phyloP scores from a whole-genome alignment of 2,113 vertebrate genomes.

The Marcusenius ussheri region DNA sequence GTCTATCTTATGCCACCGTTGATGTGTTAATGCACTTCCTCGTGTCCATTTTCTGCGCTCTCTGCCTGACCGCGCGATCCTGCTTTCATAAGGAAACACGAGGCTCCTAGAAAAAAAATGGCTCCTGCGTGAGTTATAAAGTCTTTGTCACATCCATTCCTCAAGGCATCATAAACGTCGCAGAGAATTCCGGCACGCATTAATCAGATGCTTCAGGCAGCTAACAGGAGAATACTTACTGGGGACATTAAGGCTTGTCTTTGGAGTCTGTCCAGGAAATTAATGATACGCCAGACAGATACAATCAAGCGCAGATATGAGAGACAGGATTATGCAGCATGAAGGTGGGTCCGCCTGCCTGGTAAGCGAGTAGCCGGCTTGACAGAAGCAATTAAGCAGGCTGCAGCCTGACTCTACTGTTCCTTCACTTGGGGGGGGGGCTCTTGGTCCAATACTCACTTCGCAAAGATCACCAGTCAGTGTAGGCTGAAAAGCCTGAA shows the following conservation, averaged over 20 bases:
- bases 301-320: constrained; percentile 56
- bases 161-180: constrained; percentile 61
- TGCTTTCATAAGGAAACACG: constrained; percentile 4
- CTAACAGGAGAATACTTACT: constrained; percentile 54
- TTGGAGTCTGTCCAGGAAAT: constrained; percentile 60
- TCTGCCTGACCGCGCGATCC: neutral
- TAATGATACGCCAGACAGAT: constrained; percentile 55
- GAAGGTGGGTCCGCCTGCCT: constrained; percentile 42
- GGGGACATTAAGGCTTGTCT: constrained; percentile 54
- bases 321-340: constrained; percentile 49
- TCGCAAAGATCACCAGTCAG: neutral
- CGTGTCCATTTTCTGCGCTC: constrained; percentile 53
- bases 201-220: constrained; percentile 66
- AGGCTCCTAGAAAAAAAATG: neutral
- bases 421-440: constrained; percentile 16
- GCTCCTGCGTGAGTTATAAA: constrained; percentile 34
- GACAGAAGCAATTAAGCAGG: constrained; percentile 61
- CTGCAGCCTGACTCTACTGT: constrained; percentile 36
- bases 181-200: constrained; percentile 55
- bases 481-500: too few relatives aligned
- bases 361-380: constrained; percentile 38
- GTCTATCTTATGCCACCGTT: constrained; percentile 59
- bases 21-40: constrained; percentile 59
- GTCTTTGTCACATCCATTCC: constrained; percentile 55
- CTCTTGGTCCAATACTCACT: neutral